Evolutionary conservation across 1,140 invertebrate species (phyloP), one percentile per base, ranked within the genome.

Genomic region (Metopolophium dirhodum): DNA sequence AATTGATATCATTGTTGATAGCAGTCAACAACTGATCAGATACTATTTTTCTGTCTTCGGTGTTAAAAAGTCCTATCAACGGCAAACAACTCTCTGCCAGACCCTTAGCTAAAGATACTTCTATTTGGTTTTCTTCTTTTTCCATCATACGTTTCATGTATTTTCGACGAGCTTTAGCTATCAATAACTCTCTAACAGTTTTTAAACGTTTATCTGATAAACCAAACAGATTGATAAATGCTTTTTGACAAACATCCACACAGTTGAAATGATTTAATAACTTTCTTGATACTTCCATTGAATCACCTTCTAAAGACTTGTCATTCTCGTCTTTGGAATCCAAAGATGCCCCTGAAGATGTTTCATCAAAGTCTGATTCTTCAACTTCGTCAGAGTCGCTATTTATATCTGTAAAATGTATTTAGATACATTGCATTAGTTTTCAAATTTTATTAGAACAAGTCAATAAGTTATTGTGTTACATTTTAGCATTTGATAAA

Each of bases 161-260:
- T 3, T 41, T 41, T 41, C 4, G 41, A 41, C 41, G 41, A 41
- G 41, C 93, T 93, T 94, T 94, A 41, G 93, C 94, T 45, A 96
- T 96, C n/a, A 96, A 94, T 94, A 95, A 95, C 93, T 96, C 96
- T 68, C 96, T 94, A 94, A 95, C 95, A 45, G 95, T 94, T 90
- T 96, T 94, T 26, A 96, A 95, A 89, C 96, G 94, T 94, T 96
- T 96, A 30, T 96, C 96, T n/a, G 95, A 96, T 93, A 96, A 95
- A 45, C 95, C 95, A 94, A 95, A 96, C 47, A 95, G 95, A 94
- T 96, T 96, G 94, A 96, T 95, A 94, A 96, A 96, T 45, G 96
- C 96, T 95, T 96, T 96, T 94, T 96, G 95, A 94, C 96, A 96
- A 14, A 96, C 95, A 94, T 96, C 96, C 11, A 96, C 95, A 47